Percentiles rank a stretch among this genome's conserved stretches.
phyloP scores from a whole-genome alignment of 1,140 invertebrate species.

The Mamestra configurata region DNA sequence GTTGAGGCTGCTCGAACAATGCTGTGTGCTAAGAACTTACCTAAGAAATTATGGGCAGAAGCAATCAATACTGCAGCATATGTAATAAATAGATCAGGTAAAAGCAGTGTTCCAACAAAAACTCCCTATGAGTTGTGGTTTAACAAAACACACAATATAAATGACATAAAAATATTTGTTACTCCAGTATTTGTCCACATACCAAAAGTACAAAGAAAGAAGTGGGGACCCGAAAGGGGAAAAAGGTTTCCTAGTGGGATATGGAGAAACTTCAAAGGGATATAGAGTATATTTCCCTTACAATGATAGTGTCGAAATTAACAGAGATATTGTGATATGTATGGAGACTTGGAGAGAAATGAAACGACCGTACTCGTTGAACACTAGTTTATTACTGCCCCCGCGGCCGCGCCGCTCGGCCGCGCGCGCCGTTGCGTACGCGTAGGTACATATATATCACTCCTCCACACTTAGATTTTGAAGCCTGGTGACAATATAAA shows the following conservation, averaged over 20 bases:
- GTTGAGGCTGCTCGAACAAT: constrained; percentile 81
- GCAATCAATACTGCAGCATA: constrained; percentile 72
- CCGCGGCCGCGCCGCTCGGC: too few relatives aligned
- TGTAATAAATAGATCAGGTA: constrained; percentile 71
- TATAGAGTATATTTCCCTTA: not conserved
- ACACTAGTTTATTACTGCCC: too few relatives aligned
- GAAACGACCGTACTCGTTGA: too few relatives aligned
- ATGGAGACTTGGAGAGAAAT: too few relatives aligned
- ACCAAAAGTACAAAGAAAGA: not conserved
- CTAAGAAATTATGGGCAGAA: constrained; percentile 77
- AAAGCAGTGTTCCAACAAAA: not conserved
- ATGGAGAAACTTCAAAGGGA: not conserved
- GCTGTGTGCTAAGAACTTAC: constrained; percentile 58
- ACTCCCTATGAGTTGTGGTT: not conserved
- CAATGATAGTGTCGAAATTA: not conserved
- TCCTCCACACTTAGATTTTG: too few relatives aligned
- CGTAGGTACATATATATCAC: too few relatives aligned
- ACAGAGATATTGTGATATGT: constrained; percentile 1
- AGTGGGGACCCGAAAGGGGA: not conserved
- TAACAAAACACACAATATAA: not conserved
- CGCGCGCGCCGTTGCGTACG: too few relatives aligned
- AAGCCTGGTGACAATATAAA: too few relatives aligned
- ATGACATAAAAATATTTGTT: not conserved
- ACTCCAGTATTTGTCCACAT: not conserved
- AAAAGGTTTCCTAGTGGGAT: not conserved